Conservation (phyloP, 2,113 vertebrate genomes). For the Ctenomys sociabilis region DNA sequence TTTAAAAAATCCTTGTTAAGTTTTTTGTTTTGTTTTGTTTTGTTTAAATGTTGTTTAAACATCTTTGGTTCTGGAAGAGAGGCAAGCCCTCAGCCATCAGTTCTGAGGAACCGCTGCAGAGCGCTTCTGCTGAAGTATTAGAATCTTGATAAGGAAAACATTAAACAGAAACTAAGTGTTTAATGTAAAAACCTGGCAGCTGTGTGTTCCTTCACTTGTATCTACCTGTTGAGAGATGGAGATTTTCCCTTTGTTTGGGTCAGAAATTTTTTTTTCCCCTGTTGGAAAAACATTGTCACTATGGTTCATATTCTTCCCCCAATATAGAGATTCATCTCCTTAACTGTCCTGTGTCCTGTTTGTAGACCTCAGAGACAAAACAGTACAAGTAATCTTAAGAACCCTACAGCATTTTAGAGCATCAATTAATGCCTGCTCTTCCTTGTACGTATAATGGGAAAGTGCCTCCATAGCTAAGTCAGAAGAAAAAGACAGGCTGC, state of each 20-base stretch:
- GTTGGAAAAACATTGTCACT: conserved; percentile 72
- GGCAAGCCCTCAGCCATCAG: conserved; percentile 58
- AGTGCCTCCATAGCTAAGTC: background rate
- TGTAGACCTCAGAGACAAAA: background rate
- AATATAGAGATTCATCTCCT: background rate
- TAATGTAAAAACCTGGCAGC: conserved; percentile 71
- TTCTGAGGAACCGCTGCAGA: conserved; percentile 55
- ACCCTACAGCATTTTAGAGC: background rate
- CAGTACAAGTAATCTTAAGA: background rate
- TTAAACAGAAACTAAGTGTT: conserved; percentile 79
- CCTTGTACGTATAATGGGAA: background rate
- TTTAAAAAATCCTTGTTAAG: conserved; percentile 82
- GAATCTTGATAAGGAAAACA: conserved; percentile 78
- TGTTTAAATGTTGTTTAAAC: conserved; percentile 82
- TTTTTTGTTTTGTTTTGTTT: conserved; percentile 80
- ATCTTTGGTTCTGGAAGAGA: conserved; percentile 73
- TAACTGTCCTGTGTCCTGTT: background rate
- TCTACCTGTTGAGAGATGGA: conserved; percentile 71
- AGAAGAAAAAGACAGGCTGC: background rate
- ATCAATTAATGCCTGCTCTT: background rate
- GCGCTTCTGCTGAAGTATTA: conserved; percentile 68
- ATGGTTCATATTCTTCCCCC: background rate
- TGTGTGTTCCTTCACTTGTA: conserved; percentile 30
- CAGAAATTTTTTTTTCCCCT: conserved; percentile 61
- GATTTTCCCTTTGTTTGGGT: conserved; percentile 66